Percentiles rank a stretch among this genome's conserved stretches.
phyloP scores from a whole-genome alignment of 1,140 invertebrate genomes.

The Lineus longissimus region DNA sequence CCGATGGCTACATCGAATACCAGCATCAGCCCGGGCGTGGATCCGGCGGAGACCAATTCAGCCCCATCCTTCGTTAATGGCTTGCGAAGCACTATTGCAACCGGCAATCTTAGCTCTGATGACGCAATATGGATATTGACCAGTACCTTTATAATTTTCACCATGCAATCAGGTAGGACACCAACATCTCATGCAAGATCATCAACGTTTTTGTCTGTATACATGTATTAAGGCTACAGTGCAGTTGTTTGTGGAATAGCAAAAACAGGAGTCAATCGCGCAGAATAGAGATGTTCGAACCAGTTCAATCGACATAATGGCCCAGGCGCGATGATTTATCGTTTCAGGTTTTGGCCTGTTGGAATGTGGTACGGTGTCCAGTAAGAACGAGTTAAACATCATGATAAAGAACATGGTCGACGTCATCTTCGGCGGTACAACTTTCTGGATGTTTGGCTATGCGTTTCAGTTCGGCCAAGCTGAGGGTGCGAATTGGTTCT shows the following conservation, averaged over 20 bases:
- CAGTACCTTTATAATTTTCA: slow-evolving; percentile 91
- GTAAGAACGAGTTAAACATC: slow-evolving; percentile 61
- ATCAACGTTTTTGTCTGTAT: no score
- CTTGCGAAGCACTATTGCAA: no score
- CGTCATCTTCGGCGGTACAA: slow-evolving; percentile 82
- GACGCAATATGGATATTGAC: slow-evolving; percentile 91
- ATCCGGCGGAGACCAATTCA: no score
- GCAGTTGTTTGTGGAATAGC: no score
- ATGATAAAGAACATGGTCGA: slow-evolving; percentile 61
- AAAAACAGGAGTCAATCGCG: not conserved
- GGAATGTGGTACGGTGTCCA: slow-evolving; percentile 58
- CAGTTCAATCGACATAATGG: not conserved
- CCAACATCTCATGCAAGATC: not conserved
- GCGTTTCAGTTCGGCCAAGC: slow-evolving; percentile 79
- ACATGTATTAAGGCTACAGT: no score
- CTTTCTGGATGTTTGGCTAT: slow-evolving; percentile 93
- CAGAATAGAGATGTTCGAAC: not conserved
- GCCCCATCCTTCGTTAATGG: no score
- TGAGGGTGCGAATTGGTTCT: slow-evolving; percentile 66
- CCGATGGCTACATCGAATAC: no score
- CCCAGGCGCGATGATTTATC: not conserved
- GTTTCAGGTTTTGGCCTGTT: slow-evolving; percentile 58
- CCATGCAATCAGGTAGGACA: slow-evolving; percentile 85
- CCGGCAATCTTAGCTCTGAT: slow-evolving; percentile 57
- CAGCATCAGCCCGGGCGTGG: no score